Evolutionary conservation across 2,888 invertebrate species (phyloP).

Genomic region (Erebia palarica): DNA sequence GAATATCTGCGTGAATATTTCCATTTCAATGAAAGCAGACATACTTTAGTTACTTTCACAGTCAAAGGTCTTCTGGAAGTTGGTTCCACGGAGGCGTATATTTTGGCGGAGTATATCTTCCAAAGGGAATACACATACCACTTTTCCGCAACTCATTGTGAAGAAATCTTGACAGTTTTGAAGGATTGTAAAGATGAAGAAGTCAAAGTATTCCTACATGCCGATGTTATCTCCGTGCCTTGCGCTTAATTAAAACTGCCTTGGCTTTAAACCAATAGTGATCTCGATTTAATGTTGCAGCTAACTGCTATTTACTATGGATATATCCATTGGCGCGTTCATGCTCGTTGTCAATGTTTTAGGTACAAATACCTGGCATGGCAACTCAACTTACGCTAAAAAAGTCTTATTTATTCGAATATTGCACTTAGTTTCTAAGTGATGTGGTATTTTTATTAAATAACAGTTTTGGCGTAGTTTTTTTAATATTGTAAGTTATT

Average conservation of each 20-base stretch:
- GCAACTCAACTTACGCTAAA: too few species aligned
- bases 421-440: neutral
- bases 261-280: neutral
- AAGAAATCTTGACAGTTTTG: conserved; percentile 37
- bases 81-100: conserved; percentile 35
- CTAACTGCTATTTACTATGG: neutral
- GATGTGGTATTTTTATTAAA: neutral
- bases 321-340: neutral
- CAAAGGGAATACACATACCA: conserved; percentile 19
- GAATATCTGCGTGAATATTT: conserved; percentile 45
- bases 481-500: neutral
- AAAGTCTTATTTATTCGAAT: too few species aligned
- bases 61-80: conserved; percentile 41
- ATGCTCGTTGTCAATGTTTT: neutral
- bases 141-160: conserved; percentile 17
- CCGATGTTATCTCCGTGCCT: conserved; percentile 22
- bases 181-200: conserved; percentile 38
- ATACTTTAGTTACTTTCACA: conserved; percentile 35
- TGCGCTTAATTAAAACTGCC: neutral
- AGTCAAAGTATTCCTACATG: conserved; percentile 42
- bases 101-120: conserved; percentile 42
- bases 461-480: neutral
- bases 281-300: neutral
- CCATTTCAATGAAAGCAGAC: conserved; percentile 24
- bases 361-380: too few species aligned